Base-by-base conservation (phyloP, 2,797 vertebrate species). In the Vireo griseus region DNA sequence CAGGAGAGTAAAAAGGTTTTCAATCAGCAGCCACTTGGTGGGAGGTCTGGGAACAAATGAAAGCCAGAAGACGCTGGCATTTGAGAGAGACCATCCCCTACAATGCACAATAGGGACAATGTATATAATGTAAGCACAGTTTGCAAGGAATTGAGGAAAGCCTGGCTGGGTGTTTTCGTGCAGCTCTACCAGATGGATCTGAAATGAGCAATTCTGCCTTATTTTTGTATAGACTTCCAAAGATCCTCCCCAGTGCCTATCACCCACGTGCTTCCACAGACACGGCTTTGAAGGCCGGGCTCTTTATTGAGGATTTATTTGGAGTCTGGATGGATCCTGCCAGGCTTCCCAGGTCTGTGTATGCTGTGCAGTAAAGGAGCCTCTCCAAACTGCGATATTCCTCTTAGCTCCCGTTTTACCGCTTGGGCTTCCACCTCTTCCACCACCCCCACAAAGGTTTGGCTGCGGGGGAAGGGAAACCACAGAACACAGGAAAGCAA, bases 21-120 rank as follows among this genome's bases (percentile, higher is more conserved):
- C 96, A 94, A 92, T 95, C 94, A 91, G 92, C 94, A 88, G 89
- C 29, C 93, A 78, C 96, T 85, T 95, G 86, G 95, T 97, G 95
- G 96, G 96, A 97, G 96, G 96, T 97, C 96, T 88, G 87, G 31
- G 94, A 93, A 91, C 94, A 95, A 96, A 97, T 78, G 95, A 96
- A 96, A 95, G 94, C 95, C 94, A 88, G 81, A 90, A 96, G 86
- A 95, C 6, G 57, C 85, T 92, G 84, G 65, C 65, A 68, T 86
- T 81, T n/a, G 83, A 90, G 74, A 95, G 91, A 82, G 83, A 18
- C 86, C 90, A 74, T 96, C 92, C 89, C 82, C 87, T 96, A 57
- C 91, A 91, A 88, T 22, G 89, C 94, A 96, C 94, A 96, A 96
- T 59, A 55, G 94, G 59, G 55, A 94, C 71, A 50, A 91, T 13